Evolutionary conservation across 2,888 invertebrate genomes (phyloP).

Genomic region (Bellardia pandia): DNA sequence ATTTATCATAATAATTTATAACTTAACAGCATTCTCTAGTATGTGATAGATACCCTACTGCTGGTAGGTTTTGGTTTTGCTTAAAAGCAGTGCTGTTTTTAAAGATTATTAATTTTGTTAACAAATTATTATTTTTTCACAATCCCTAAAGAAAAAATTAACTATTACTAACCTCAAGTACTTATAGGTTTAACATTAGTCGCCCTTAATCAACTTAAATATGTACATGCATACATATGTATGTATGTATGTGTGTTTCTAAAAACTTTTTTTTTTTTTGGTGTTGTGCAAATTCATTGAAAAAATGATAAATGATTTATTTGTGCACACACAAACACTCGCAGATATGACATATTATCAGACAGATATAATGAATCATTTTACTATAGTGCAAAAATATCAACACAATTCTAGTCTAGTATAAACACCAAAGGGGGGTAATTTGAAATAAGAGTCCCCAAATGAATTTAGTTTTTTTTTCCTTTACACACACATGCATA

Average conservation of each 20-base stretch:
- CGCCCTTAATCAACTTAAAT: conserved; percentile 6
- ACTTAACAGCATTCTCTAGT: neutral
- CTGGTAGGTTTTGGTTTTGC: neutral
- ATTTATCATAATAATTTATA: conserved; percentile 20
- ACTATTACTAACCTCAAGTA: neutral
- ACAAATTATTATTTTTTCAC: neutral
- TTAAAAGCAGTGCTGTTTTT: neutral
- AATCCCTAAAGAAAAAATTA: neutral
- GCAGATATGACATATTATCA: conserved; percentile 52
- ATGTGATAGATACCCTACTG: neutral
- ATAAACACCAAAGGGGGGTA: conserved; percentile 27
- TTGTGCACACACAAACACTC: neutral
- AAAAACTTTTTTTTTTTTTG: neutral
- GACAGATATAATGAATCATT: conserved; percentile 60
- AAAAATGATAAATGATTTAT: conserved; percentile 62
- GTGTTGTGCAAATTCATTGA: conserved; percentile 26
- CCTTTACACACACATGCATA: neutral
- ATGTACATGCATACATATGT: neutral
- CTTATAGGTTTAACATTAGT: neutral
- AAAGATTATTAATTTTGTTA: neutral
- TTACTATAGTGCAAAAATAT: conserved; percentile 3
- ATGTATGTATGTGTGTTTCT: neutral
- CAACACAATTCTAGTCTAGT: conserved; percentile 14
- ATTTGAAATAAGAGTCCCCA: conserved; percentile 34
- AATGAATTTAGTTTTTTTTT: conserved; percentile 2